Evolutionary conservation across 2,888 invertebrate species (phyloP).

Genomic region (Sarcophaga variegata): DNA sequence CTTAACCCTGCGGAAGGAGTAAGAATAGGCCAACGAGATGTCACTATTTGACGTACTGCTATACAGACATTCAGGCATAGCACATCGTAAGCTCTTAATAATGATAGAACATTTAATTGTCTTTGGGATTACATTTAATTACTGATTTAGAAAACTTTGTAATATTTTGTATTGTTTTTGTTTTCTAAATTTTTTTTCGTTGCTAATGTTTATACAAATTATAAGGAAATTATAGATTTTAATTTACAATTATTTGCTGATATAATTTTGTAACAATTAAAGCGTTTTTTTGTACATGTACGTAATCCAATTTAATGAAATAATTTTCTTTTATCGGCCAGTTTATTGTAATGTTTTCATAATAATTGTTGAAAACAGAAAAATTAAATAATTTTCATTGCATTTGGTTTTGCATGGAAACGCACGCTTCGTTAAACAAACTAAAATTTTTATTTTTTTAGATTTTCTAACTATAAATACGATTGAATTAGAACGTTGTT

Average conservation of each 20-base stretch:
- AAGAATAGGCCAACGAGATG: too few relatives aligned
- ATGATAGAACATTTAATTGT: too few relatives aligned
- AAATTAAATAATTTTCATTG: constrained; percentile 25
- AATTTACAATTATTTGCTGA: background rate
- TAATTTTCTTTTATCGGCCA: background rate
- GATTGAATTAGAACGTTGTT: background rate
- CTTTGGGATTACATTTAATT: too few relatives aligned
- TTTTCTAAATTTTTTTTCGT: too few relatives aligned
- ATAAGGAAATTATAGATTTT: background rate
- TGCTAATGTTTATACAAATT: background rate
- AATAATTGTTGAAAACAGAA: constrained; percentile 6
- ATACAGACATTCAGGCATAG: too few relatives aligned
- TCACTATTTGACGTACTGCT: too few relatives aligned
- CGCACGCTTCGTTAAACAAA: constrained; percentile 66
- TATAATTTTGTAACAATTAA: constrained; percentile 3
- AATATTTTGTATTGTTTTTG: background rate
- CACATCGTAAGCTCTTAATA: too few relatives aligned
- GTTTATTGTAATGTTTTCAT: constrained; percentile 21
- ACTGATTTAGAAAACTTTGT: too few relatives aligned
- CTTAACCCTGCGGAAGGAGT: too few relatives aligned
- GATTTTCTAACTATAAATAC: constrained; percentile 49
- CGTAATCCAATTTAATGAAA: background rate
- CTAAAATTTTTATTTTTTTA: too few relatives aligned
- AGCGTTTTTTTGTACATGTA: background rate
- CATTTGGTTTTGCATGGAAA: background rate